Conservation (phyloP, 2,113 vertebrate species). For the Gobio gobio region DNA sequence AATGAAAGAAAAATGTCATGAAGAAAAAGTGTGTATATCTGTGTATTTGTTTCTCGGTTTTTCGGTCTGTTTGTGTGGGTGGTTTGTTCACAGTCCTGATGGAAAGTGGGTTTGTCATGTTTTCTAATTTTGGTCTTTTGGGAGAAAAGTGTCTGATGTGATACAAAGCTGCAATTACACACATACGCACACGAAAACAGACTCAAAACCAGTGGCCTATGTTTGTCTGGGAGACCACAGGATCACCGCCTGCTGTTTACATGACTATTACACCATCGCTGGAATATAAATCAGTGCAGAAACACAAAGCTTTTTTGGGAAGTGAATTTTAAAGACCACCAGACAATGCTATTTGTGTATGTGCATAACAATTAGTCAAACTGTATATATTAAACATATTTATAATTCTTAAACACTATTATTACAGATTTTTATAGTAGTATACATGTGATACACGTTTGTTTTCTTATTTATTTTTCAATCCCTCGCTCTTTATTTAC, state of each 20-base stretch:
- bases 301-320: neutral
- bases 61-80: conserved; percentile 1
- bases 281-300: neutral
- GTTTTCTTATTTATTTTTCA: too few species aligned
- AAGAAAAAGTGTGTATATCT: neutral
- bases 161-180: neutral
- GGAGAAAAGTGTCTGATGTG: conserved; percentile 12
- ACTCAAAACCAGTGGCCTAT: neutral
- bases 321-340: neutral
- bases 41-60: conserved; percentile 8
- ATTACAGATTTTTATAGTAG: too few species aligned
- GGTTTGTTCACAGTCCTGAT: conserved; percentile 35
- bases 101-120: conserved; percentile 31
- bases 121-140: conserved; percentile 24
- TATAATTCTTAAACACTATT: too few species aligned
- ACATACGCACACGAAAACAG: neutral
- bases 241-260: conserved; percentile 25
- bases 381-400: neutral
- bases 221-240: neutral
- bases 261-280: neutral
- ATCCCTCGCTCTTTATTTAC: too few species aligned
- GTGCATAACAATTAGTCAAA: neutral
- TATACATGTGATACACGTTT: too few species aligned
- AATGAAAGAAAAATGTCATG: neutral
- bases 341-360: neutral